Evolutionary conservation across 2,888 invertebrate species (phyloP), one percentile per base, ranked within the genome.

Genomic region (Sinelater perroti): DNA sequence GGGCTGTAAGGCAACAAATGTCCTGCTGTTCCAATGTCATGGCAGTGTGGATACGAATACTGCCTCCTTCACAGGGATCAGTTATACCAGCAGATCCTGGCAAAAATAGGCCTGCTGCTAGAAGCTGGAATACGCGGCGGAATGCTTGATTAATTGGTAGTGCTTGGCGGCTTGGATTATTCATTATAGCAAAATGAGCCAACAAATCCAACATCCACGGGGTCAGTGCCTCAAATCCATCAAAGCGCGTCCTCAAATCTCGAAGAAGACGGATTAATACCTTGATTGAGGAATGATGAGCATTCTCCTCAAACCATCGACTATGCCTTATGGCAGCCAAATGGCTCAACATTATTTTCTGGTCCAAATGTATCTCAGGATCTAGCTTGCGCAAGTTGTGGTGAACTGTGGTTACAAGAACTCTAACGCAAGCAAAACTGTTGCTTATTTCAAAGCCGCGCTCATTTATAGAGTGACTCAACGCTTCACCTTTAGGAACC

Each of bases 301-400:
- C 96, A 73, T 97, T 96, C 77, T 97, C 97, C 74, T 97, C 97
- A 76, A 97, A 97, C 98, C 98, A 99, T 18, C 96, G 87, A 56
- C 95, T 93, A 78, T 98, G 98, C 17, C 97, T 85, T 61, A 98
- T 95, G 0, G 97, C 95, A 0, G 95, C 93, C 71, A 97, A 80
- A 76, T 97, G 96, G 50, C 92, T 88, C 78, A 91, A 89, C 81
- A 96, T 88, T 31, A 91, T 83, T 74, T 89, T 89, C 62, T 86
- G 85, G 40, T 89, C 88, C 60, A 89, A 71, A 68, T 89, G 89
- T 1, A 88, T 88, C 75, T 95, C 95, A 0, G 96, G 89, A 74
- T 98, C 97, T 47, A 98, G 78, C 75, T 97, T 97, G 53, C 94
- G 86, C 61, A 97, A 82, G 78, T 98, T 97, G 74, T 93, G 94